Evolutionary conservation across 2,888 invertebrate species (phyloP), one percentile per base, ranked within the genome.

Genomic region (Sesamia inferens): DNA sequence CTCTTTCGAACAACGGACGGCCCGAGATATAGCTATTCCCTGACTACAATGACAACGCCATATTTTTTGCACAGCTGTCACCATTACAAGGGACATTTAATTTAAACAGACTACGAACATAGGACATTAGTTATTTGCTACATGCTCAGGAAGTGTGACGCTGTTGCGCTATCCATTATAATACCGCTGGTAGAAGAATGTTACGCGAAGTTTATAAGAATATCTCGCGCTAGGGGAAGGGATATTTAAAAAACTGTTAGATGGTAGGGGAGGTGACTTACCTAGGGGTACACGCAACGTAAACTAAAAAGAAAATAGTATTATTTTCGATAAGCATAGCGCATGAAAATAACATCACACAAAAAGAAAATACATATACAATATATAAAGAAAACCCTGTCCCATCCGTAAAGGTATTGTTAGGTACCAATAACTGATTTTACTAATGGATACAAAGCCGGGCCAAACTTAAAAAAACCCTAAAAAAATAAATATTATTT

Each of bases 141-240:
- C 75, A 74, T 63, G 74, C 63, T 59, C 69, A 79, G 86, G 84
- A 81, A 75, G 75, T 81, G 73, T 62, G 76, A 75, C n/a, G 61
- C 24, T 64, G 72, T 54, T 72, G 2, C 55, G 11, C 19, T 64
- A 42, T 67, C 54, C 65, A 65, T 65, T 70, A 61, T 62, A 62
- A 42, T 55, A 65, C 42, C 16, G 39, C 8, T 69, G 58, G 63
- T 68, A 54, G 51, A n/a, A 42, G 5, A 10, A n/a, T 31, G 44
- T n/a, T 24, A 13, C 2, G 11, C 1, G 24, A 58, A 16, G 31
- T 10, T 16, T 58, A 5, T 58, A 16, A 58, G 16, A 10, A 31
- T 16, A 58, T 31, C 31, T 58, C 24, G 4, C 16, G 24, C 24
- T 5, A 5, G 5, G 13, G 13, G 13, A 13, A 55, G 13, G 22